Conservation (phyloP, 2,797 vertebrate genomes). For the Trachops cirrhosus region DNA sequence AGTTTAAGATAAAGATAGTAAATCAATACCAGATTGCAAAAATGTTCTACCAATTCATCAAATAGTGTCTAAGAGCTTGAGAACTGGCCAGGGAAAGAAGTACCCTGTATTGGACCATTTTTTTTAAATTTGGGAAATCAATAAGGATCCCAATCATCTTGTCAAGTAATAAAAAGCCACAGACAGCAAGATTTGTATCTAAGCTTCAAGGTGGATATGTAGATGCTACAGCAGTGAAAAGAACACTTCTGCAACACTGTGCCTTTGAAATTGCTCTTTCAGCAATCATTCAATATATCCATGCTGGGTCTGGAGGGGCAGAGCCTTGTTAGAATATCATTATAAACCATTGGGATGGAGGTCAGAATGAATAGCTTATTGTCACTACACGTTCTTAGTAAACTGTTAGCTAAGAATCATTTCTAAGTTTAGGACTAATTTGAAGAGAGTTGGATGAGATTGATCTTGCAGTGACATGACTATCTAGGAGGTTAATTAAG, state of each 20-base stretch:
- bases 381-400: background rate
- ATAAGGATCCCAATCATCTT: background rate
- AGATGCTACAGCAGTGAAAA: background rate
- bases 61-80: conserved; percentile 50
- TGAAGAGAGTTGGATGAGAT: background rate
- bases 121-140: conserved; percentile 56
- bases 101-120: background rate
- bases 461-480: background rate
- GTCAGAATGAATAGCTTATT: background rate
- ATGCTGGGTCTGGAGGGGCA: background rate
- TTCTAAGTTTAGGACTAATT: background rate
- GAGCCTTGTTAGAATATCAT: background rate
- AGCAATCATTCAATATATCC: background rate
- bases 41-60: conserved; percentile 80
- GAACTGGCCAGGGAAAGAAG: background rate
- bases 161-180: conserved; percentile 39
- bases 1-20: conserved; percentile 78
- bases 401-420: background rate
- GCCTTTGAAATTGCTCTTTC: background rate
- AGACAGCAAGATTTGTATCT: background rate
- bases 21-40: conserved; percentile 81
- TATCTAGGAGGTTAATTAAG: background rate
- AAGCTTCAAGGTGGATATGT: background rate
- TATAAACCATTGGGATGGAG: background rate
- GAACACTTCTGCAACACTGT: background rate